Percentiles rank a stretch among this genome's conserved stretches.
phyloP scores from a whole-genome alignment of 2,113 vertebrate species.

The Cyphomyrus discorhynchus region DNA sequence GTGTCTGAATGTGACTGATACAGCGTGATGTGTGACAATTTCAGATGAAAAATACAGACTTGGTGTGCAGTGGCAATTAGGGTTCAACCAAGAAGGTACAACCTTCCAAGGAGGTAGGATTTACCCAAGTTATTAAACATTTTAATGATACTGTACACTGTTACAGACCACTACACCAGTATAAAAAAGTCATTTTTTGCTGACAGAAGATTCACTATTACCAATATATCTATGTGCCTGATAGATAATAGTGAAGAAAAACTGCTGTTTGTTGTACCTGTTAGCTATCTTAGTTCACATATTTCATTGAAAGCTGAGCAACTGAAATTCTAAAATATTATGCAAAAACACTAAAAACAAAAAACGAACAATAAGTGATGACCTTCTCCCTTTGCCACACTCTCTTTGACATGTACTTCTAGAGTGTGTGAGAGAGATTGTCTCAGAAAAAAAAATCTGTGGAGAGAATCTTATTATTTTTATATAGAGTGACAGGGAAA shows the following conservation, averaged over 20 bases:
- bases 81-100: neutral
- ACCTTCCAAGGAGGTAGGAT: neutral
- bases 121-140: neutral
- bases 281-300: neutral
- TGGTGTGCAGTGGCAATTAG: neutral
- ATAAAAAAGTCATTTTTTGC: neutral
- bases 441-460: neutral
- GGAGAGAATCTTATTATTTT: neutral
- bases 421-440: neutral
- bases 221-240: neutral
- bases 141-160: neutral
- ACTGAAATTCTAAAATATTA: neutral
- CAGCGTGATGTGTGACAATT: neutral
- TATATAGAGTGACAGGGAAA: neutral
- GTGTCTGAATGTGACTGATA: neutral
- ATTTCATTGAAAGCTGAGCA: neutral
- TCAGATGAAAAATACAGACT: neutral
- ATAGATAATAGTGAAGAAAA: too few relatives aligned
- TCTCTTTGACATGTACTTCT: neutral
- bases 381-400: neutral
- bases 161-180: neutral
- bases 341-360: neutral
- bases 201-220: neutral
- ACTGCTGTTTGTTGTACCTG: neutral
- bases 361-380: neutral